Base-by-base conservation (phyloP, 2,113 vertebrate genomes). In the Oryzias celebensis region DNA sequence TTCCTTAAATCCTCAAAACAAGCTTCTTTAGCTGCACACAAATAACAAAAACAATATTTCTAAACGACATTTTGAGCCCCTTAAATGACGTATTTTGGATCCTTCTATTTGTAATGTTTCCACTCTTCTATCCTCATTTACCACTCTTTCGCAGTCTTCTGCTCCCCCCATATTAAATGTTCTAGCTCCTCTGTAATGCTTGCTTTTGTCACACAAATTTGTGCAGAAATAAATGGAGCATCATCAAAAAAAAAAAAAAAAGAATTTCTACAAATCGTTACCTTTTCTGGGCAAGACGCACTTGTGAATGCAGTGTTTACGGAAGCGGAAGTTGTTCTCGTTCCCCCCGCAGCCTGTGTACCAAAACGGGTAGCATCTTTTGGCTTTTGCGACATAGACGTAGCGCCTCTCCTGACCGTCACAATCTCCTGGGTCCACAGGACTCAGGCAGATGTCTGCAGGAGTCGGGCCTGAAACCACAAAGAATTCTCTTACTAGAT, bases 341-440 rank as follows among this genome's bases (percentile, higher is more conserved):
- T 96, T 97, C n/a, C 95, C 95, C 6, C 94, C 95, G 12, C 96
- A 98, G 62, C 96, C 95, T 2, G 86, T 95, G 89, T 95, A 98
- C 7, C 3, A 53, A 65, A 98, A 98, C 0, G 69, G 1, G 4
- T 17, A 87, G 49, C 96, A 98, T 56, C 80, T 91, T 51, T 80
- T 87, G 61, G 14, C 84, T 1, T 41, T 52, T 4, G 86, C 53
- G 77, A 92, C 90, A 75, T 85, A 97, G 52, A 90, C 93, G 79
- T 83, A 97, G 60, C 95, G 91, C 14, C 18, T 87, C 42, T 85
- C 83, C 0, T 51, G 62, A 3, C 88, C 88, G 6, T 68, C 69
- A 68, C 96, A 98, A 0, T 86, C 47, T 5, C 96, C 96, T 63
- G 43, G 77, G 12, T 94, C 92, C 68, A 89, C 50, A 0, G 87